Evolutionary conservation across 2,888 invertebrate species (phyloP).

Genomic region (Dromius quadrimaculatus): DNA sequence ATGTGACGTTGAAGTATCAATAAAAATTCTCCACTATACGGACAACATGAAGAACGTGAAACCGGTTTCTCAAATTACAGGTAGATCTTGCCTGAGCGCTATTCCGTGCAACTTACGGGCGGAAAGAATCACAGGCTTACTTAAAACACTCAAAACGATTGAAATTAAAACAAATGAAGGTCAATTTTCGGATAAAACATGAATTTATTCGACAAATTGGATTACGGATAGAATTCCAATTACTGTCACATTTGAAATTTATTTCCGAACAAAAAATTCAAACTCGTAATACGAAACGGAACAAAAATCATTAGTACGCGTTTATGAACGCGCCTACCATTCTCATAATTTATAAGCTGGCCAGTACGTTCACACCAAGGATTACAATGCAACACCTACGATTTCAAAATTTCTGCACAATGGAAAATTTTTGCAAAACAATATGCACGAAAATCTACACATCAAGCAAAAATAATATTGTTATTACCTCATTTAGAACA

Average conservation of each 20-base stretch:
- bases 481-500: too few relatives aligned
- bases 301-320: slow-evolving; percentile 22
- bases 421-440: slow-evolving; percentile 9
- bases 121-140: slow-evolving; percentile 7
- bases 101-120: slow-evolving; percentile 37
- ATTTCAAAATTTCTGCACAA: slow-evolving; percentile 33
- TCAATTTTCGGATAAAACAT: too few relatives aligned
- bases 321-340: slow-evolving; percentile 26
- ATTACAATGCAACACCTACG: slow-evolving; percentile 42
- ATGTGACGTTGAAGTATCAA: slow-evolving; percentile 47
- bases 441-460: slow-evolving; percentile 3
- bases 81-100: slow-evolving; percentile 26
- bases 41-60: slow-evolving; percentile 37
- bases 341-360: slow-evolving; percentile 29
- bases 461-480: too few relatives aligned
- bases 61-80: slow-evolving; percentile 52
- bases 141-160: too few relatives aligned
- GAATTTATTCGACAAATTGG: slow-evolving; percentile 11
- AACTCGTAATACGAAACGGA: slow-evolving; percentile 16
- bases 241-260: slow-evolving; percentile 34
- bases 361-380: slow-evolving; percentile 36
- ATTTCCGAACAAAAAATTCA: slow-evolving; percentile 24
- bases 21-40: slow-evolving; percentile 48
- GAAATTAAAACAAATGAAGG: too few relatives aligned
- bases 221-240: not conserved